A percentile compares a stretch with the other conserved stretches of the same genome.
These are phyloP conservation scores for Cladopsammia gracilis DNA, from an alignment of 64 coral and sea anemone species.

Conservation along the genomic window DNA sequence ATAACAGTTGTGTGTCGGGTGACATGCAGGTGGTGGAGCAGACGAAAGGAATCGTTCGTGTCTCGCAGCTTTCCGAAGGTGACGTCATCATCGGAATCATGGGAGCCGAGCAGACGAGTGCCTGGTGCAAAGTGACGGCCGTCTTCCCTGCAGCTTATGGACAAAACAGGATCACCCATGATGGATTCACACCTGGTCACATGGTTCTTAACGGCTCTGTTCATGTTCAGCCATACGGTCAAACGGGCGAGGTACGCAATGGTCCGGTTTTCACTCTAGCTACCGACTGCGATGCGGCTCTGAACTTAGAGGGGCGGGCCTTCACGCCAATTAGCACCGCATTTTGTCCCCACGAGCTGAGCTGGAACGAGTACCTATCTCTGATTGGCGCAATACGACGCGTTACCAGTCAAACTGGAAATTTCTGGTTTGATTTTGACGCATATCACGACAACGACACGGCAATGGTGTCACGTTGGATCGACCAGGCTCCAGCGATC, in stretches of 20 bases:
- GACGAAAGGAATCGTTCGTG: conserved; percentile 26
- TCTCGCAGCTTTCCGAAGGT: conserved; percentile 40
- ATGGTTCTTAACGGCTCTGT: conserved; percentile 34
- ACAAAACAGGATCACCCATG: conserved; percentile 9
- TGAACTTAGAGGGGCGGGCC: too few species aligned
- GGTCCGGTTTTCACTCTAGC: neutral
- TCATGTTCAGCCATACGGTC: neutral
- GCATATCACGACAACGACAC: conserved; percentile 18
- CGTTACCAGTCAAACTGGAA: too few species aligned
- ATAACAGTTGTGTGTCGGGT: neutral
- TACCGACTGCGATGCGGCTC: too few species aligned
- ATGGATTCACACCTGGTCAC: conserved; percentile 31
- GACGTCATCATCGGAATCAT: conserved; percentile 39
- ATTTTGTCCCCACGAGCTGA: too few species aligned
- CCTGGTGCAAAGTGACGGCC: conserved; percentile 54
- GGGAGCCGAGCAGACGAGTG: neutral
- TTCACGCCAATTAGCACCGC: too few species aligned
- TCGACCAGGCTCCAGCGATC: neutral
- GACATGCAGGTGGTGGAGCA: conserved; percentile 8
- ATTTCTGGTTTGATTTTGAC: conserved; percentile 22
- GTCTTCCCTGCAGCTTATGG: neutral
- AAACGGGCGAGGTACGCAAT: neutral
- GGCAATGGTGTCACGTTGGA: neutral
- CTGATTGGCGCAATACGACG: too few species aligned
- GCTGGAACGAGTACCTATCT: too few species aligned